Percentiles rank a stretch among this genome's conserved stretches.
Conservation (phyloP, 92 coral and sea anemone genomes). For the Siderastrea radians region DNA sequence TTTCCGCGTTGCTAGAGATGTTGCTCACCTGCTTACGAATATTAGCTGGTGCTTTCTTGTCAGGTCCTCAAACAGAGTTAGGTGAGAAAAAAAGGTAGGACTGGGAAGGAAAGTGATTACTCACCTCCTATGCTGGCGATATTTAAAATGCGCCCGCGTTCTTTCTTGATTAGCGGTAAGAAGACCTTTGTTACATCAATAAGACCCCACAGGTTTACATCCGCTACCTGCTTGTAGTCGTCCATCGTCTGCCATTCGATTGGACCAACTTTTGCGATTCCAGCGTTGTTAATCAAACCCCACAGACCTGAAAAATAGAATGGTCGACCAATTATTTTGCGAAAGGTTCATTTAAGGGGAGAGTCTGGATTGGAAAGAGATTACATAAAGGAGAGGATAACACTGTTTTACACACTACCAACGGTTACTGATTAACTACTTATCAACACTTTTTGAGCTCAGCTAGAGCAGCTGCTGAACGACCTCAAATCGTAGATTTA, state of each 20-base stretch:
- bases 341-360: too few species aligned
- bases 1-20: too few species aligned
- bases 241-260: conserved; percentile 90
- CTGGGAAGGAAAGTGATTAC: not conserved
- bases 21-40: too few species aligned
- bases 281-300: conserved; percentile 96
- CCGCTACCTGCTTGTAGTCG: conserved; percentile 72
- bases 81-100: not conserved
- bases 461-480: too few species aligned
- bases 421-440: too few species aligned
- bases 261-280: conserved; percentile 84
- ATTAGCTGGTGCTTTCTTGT: too few species aligned
- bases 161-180: conserved; percentile 85
- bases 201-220: conserved; percentile 93
- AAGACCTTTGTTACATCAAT: conserved; percentile 94
- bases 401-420: too few species aligned
- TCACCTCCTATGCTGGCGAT: conserved; percentile 91
- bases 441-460: too few species aligned
- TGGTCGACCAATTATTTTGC: not conserved
- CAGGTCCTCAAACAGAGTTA: not conserved
- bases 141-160: conserved; percentile 88
- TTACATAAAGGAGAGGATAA: too few species aligned
- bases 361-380: too few species aligned
- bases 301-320: conserved; percentile 71
- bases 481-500: too few species aligned